phyloP scores from a whole-genome alignment of 2,797 vertebrate species.

The Sphenodon punctatus region DNA sequence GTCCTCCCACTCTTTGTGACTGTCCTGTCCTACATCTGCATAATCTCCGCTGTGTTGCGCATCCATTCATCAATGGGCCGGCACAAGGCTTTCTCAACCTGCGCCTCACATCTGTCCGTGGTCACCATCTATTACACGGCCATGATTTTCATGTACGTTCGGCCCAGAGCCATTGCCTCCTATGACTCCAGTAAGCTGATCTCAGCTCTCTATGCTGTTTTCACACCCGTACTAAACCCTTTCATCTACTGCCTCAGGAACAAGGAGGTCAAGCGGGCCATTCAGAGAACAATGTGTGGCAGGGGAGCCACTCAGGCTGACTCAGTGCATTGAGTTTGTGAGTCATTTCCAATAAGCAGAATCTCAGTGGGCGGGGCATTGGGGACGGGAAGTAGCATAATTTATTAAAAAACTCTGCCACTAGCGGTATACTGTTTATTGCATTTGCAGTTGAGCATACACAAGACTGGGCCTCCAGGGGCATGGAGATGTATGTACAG shows the following conservation, averaged over 20 bases:
- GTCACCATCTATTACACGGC: slow-evolving; percentile 53
- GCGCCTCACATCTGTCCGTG: slow-evolving; percentile 44
- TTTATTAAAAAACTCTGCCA: too few species aligned
- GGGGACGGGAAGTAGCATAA: too few species aligned
- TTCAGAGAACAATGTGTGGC: slow-evolving; percentile 25
- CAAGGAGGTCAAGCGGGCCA: slow-evolving; percentile 49
- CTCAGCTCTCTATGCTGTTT: slow-evolving; percentile 42
- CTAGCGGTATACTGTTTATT: too few species aligned
- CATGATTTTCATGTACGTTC: slow-evolving; percentile 53
- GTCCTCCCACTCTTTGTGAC: slow-evolving; percentile 49
- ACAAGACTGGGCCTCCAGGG: too few species aligned
- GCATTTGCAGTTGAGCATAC: too few species aligned
- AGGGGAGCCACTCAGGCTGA: too few species aligned
- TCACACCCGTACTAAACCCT: slow-evolving; percentile 48
- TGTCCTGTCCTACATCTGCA: slow-evolving; percentile 45
- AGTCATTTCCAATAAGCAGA: too few species aligned
- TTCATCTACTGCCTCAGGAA: slow-evolving; percentile 58
- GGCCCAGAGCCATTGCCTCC: slow-evolving; percentile 27
- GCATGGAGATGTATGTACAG: too few species aligned
- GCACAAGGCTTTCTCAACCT: slow-evolving; percentile 59
- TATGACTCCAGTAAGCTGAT: slow-evolving; percentile 54
- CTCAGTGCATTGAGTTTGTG: too few species aligned
- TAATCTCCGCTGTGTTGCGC: slow-evolving; percentile 34
- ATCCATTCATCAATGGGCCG: slow-evolving; percentile 39
- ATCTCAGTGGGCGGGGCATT: too few species aligned